Conservation (phyloP, 2,113 vertebrate species). For the Hippolais icterina region DNA sequence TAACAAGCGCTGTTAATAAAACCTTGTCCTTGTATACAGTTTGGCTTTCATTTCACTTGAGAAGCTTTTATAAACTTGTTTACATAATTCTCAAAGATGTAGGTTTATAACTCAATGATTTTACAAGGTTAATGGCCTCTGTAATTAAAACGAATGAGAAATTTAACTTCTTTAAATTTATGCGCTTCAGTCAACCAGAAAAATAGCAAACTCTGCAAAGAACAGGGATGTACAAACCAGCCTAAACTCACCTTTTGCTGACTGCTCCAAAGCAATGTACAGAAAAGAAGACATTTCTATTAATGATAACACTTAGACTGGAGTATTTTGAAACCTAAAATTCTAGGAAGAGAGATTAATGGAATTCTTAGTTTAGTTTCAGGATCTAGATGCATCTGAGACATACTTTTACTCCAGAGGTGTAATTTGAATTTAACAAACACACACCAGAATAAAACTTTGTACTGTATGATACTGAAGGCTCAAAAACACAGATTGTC, state of each 20-base stretch:
- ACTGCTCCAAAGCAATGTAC: background rate
- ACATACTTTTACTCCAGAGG: background rate
- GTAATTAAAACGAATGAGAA: conserved; percentile 18
- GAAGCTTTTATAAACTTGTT: conserved; percentile 1
- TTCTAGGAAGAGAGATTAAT: background rate
- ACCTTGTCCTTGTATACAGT: background rate
- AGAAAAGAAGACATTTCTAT: background rate
- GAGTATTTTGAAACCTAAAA: background rate
- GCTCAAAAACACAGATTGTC: background rate
- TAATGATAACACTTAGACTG: background rate
- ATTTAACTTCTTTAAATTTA: background rate
- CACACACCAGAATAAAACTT: background rate
- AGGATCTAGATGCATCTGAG: background rate
- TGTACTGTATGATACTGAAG: background rate
- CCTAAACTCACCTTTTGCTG: background rate
- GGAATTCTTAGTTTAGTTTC: background rate
- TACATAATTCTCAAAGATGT: background rate
- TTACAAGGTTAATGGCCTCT: conserved; percentile 21
- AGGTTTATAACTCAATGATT: conserved; percentile 15
- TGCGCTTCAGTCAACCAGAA: background rate
- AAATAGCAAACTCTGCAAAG: background rate
- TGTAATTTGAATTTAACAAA: background rate
- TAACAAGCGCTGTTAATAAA: background rate
- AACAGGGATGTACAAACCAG: background rate
- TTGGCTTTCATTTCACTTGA: background rate